Percentiles rank a stretch among this genome's conserved stretches.
These are phyloP conservation scores for Elephantulus edwardii DNA, from an alignment of 2,113 vertebrate genomes.

Conservation along the genomic window DNA sequence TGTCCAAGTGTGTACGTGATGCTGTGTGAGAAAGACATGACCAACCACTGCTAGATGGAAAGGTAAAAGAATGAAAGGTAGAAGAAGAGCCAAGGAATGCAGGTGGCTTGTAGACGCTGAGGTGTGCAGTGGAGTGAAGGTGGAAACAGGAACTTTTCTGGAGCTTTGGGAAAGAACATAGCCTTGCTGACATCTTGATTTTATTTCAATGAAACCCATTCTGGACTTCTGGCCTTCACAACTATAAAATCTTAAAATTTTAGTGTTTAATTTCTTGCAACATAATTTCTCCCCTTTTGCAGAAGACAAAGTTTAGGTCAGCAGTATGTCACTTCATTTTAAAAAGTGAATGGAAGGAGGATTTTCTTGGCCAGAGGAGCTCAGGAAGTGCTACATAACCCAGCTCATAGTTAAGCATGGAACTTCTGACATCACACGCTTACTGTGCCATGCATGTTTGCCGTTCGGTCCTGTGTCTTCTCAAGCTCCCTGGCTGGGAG, in stretches of 20 bases:
- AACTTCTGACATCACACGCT: not conserved
- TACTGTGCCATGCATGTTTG: not conserved
- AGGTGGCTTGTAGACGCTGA: not conserved
- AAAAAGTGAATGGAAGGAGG: not conserved
- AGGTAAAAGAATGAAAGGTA: not conserved
- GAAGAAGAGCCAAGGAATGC: not conserved
- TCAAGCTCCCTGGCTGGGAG: not conserved
- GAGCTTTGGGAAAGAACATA: rapidly evolving
- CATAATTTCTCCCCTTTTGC: not conserved
- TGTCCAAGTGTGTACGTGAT: not conserved
- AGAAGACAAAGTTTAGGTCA: not conserved
- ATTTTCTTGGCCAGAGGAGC: not conserved
- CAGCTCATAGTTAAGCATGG: not conserved
- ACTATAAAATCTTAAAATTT: not conserved
- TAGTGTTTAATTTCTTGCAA: not conserved
- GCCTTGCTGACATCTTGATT: not conserved
- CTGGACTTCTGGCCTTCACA: not conserved
- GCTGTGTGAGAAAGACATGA: not conserved
- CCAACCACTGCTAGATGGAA: rapidly evolving
- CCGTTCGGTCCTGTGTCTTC: not conserved
- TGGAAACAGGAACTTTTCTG: not conserved
- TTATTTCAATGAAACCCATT: not conserved
- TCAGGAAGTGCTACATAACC: not conserved
- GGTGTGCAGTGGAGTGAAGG: not conserved
- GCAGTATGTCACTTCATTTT: not conserved